Percentiles rank a stretch among this genome's conserved stretches.
Evolutionary conservation across 2,797 vertebrate species (phyloP).

Genomic region (Scolopax rusticola): DNA sequence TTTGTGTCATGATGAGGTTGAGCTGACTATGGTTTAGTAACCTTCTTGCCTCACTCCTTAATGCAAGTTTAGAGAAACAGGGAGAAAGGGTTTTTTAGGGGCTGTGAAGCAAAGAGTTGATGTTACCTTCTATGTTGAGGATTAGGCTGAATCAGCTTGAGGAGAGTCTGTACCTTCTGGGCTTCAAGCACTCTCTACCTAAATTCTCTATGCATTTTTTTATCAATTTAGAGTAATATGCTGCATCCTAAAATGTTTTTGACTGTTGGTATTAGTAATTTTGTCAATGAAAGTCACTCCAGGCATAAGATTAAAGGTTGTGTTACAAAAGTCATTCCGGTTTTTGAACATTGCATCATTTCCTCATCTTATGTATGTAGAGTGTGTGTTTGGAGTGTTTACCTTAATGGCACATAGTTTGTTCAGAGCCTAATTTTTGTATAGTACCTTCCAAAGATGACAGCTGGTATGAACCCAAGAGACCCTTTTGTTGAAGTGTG

Average conservation of each 20-base stretch:
- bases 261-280: neutral
- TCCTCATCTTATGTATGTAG: neutral
- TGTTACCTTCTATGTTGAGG: neutral
- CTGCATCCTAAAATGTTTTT: neutral
- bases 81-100: neutral
- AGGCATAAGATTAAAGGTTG: conserved; percentile 39
- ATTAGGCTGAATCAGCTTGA: neutral
- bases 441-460: neutral
- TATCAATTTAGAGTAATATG: neutral
- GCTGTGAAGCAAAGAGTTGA: neutral
- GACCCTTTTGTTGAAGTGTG: neutral
- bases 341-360: neutral
- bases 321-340: conserved; percentile 25
- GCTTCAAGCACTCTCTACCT: neutral
- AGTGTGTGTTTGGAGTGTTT: neutral
- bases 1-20: neutral
- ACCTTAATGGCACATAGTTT: neutral
- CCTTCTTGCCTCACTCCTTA: neutral
- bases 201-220: neutral
- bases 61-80: neutral
- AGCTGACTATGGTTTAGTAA: neutral
- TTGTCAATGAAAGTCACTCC: neutral
- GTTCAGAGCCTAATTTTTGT: neutral
- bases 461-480: neutral
- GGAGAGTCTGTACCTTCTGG: neutral